Base-by-base conservation (phyloP, 2,888 invertebrate species). In the Nephrotoma flavescens region DNA sequence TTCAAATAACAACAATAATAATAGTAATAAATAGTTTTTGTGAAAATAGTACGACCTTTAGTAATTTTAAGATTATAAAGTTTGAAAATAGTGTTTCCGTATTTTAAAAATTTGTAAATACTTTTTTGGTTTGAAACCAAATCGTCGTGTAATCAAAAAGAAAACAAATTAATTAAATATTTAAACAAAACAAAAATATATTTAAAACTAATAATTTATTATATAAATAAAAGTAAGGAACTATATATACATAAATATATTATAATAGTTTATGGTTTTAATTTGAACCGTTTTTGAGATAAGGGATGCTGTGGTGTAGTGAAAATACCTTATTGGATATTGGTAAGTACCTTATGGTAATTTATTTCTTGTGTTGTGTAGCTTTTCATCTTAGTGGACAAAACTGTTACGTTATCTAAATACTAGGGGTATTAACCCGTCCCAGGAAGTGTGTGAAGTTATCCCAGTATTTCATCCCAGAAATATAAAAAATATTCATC, bases 1-100 rank as follows among this genome's bases (percentile, higher is more conserved):
- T 88, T 92, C 92, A 6, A 90, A 90, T 88, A 91, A 89, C n/a
- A 86, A 86, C 41, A 86, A 86, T 52, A 41, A 84, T 84, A 84
- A 84, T 84, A 84, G n/a, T 41, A 84, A 41, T 44, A 71, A 71
- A 31, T 71, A 71, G 31, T 71, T 71, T 31, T 71, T 71, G 31
- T 31, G 7, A 31, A 31, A 71, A 31, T 71, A 9, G 31, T 31
- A 71, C 7, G 11, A 44, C 44, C 6, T 4, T 44, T 31, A 71
- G 12, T 47, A 47, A 47, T 47, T 47, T 47, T 12, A 47, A 44
- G 4, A 6, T 19, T 15, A 71, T 71, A 71, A 31, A 71, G 71
- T 71, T 71, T 52, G 52, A 15, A 15, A 6, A 52, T 71, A 71
- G 71, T 71, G 71, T 71, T 71, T 15, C 31, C 15, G 15, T 31